Base-by-base conservation (phyloP, 2,888 invertebrate species). In the Drosophila aldrichi region DNA sequence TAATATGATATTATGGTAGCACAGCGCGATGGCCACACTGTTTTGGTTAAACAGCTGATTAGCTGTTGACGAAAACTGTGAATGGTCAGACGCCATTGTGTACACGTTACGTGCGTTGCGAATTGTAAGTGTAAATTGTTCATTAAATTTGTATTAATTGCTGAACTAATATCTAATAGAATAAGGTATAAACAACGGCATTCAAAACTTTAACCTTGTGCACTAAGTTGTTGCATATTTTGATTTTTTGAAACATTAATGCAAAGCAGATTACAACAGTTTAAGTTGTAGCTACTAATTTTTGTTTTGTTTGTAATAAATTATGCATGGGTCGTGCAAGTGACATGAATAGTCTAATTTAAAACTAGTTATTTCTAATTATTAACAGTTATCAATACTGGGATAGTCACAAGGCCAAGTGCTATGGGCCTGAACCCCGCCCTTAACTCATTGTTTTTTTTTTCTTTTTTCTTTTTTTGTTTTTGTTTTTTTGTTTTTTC, bases 1-100 rank as follows among this genome's bases (percentile, higher is more conserved):
- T 20, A 1, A 7, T 16, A 6, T 14, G 10, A 20, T 12, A 29
- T 56, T 43, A 12, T 32, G 38, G 8, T 1, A 16, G 3, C 9
- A 12, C 6, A 10, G 1, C 3, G 10, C 29, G 49, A 43, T 73
- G 76, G 76, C n/a, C 52, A 62, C 73, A 65, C 69, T 69, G 36
- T 20, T 32, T 25, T 22, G 16, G 46, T 5, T 16, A 12, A 59
- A 57, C 76, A 77, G 77, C 76, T 77, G 76, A 22, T 77, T 48
- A 8, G 7, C 14, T 70, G 78, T 60, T 3, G 16, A 7, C 57
- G 54, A 22, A 18, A 36, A 29, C 20, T 57, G 74, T 74, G 78
- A 77, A 74, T 77, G 57, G 59, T 61, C 60, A 70, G 78, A 77
- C 74, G 70, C 78, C 77, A 77, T 77, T 77, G 78, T 78, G 74